Percentiles rank a stretch among this genome's conserved stretches.
These are phyloP conservation scores for Hyppa rectilinea DNA, from an alignment of 2,888 invertebrate species.

Conservation along the genomic window DNA sequence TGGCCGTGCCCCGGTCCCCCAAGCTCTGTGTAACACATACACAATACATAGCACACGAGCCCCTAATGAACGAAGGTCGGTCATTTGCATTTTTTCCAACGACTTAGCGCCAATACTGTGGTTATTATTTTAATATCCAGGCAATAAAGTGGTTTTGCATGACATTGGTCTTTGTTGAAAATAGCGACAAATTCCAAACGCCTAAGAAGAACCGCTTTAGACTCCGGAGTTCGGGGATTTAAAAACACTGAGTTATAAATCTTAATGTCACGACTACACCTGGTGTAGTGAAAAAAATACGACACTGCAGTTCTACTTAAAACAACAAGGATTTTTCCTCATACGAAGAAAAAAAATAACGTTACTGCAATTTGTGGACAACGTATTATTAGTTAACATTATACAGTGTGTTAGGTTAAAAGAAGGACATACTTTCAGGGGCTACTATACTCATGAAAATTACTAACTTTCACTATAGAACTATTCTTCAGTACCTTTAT, in stretches of 20 bases:
- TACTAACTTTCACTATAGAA: too few species aligned
- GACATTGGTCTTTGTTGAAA: not conserved
- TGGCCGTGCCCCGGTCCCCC: constrained; percentile 26
- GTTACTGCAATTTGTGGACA: constrained; percentile 1
- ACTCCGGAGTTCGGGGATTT: not conserved
- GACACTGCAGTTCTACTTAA: not conserved
- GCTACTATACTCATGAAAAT: too few species aligned
- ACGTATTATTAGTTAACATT: not conserved
- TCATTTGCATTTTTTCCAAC: constrained; percentile 51
- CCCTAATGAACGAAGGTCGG: constrained; percentile 37
- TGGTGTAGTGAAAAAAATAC: not conserved
- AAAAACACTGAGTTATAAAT: not conserved
- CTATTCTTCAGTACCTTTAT: too few species aligned
- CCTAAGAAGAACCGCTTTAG: not conserved
- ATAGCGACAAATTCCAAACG: not conserved
- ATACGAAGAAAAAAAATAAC: not conserved
- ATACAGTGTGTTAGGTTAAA: too few species aligned
- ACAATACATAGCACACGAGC: not conserved
- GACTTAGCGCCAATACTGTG: constrained; percentile 24
- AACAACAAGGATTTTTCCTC: not conserved
- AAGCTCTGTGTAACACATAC: constrained; percentile 3
- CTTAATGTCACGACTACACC: not conserved
- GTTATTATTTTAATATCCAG: constrained; percentile 20
- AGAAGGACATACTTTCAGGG: too few species aligned
- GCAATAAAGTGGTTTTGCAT: constrained; percentile 7